Evolutionary conservation across 2,888 invertebrate species (phyloP).

Genomic region (Parnassius glacialis): DNA sequence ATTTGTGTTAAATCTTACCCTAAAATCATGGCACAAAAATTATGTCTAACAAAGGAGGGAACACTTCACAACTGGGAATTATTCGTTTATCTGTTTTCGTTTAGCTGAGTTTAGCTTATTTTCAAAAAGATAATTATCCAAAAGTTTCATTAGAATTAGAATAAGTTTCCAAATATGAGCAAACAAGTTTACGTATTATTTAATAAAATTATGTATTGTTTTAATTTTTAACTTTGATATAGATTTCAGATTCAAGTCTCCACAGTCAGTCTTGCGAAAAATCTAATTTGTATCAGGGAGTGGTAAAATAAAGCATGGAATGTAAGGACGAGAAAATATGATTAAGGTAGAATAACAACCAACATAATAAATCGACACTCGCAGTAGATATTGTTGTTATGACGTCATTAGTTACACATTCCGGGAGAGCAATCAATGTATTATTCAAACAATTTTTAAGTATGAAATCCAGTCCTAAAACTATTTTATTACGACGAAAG

Average conservation of each 20-base stretch:
- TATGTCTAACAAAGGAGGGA: constrained; percentile 78
- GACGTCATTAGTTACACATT: constrained; percentile 42
- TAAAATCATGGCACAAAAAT: constrained; percentile 77
- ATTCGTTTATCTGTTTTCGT: constrained; percentile 49
- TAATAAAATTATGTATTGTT: constrained; percentile 46
- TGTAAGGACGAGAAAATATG: constrained; percentile 54
- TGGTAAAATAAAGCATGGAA: constrained; percentile 56
- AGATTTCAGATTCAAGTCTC: constrained; percentile 46
- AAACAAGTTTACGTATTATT: constrained; percentile 60
- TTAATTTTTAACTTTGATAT: constrained; percentile 35
- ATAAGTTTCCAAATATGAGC: constrained; percentile 66
- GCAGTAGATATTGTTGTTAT: constrained; percentile 43
- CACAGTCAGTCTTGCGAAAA: constrained; percentile 75
- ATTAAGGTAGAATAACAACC: constrained; percentile 38
- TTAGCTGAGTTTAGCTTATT: constrained; percentile 40
- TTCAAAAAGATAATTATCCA: constrained; percentile 12
- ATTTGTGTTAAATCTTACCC: constrained; percentile 67
- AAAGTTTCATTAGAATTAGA: constrained; percentile 29
- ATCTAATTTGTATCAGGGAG: constrained; percentile 60
- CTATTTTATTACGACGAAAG: constrained; percentile 48
- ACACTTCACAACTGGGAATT: constrained; percentile 73
- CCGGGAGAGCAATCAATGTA: constrained; percentile 56
- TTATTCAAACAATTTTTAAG: constrained; percentile 44
- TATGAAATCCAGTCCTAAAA: constrained; percentile 52
- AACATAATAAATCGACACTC: constrained; percentile 48